A percentile compares a stretch with the other conserved stretches of the same genome.
Conservation (phyloP, 2,113 vertebrate species). For the Asarcornis scutulata region DNA sequence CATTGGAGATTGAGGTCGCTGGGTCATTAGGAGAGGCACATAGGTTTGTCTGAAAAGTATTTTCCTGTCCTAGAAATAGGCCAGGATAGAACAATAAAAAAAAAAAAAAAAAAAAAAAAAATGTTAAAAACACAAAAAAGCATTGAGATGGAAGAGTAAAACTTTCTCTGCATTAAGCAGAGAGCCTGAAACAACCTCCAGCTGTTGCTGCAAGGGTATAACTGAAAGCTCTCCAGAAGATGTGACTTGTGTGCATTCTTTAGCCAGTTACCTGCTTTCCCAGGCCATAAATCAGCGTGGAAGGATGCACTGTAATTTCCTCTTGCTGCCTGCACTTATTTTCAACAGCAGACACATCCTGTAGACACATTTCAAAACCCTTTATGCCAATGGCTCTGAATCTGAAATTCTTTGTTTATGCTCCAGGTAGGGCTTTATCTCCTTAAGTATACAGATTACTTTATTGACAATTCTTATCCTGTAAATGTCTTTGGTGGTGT, state of each 20-base stretch:
- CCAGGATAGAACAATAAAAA: neutral
- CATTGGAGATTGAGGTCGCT: slow-evolving; percentile 56
- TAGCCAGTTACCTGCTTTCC: neutral
- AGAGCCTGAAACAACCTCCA: neutral
- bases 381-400: neutral
- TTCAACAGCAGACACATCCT: neutral
- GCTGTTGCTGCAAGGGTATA: neutral
- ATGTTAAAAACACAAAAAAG: slow-evolving; percentile 9
- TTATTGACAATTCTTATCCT: slow-evolving; percentile 22
- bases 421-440: slow-evolving; percentile 37
- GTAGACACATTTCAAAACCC: neutral
- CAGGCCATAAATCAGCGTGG: neutral
- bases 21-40: slow-evolving; percentile 53
- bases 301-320: neutral
- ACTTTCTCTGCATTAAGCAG: neutral
- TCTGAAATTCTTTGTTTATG: slow-evolving; percentile 31
- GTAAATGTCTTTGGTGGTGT: neutral
- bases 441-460: neutral
- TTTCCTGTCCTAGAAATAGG: slow-evolving; percentile 45
- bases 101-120: slow-evolving; percentile 55
- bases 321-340: neutral
- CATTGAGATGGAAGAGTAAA: neutral
- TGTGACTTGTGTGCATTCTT: neutral
- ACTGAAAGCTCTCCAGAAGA: neutral
- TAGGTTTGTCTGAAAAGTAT: slow-evolving; percentile 51